Base-by-base conservation (phyloP, 1,140 invertebrate genomes). In the Drosophila varians region DNA sequence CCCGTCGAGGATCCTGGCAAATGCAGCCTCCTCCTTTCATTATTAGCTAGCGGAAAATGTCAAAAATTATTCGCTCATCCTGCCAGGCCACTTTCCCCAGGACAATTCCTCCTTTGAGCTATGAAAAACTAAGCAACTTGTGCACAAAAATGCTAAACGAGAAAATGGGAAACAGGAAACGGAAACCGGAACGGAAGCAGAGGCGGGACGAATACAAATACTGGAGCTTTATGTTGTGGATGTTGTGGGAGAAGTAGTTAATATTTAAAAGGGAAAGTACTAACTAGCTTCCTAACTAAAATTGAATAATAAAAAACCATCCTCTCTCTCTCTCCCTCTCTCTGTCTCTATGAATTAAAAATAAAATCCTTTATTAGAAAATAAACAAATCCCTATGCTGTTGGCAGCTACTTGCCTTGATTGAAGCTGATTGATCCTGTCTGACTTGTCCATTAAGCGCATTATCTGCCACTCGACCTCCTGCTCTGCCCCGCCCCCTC, bases 361-460 rank as follows among this genome's bases (percentile, higher is more conserved):
- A 14, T 4, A 2, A 36, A n/a, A n/a, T 3, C 2, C 2, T 34
- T 34, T 34, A 23, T 26, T 28, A 28, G 7, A 28, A 28, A 28
- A 28, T 28, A 28, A 28, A 28, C 26, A 28, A 28, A 2, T 31
- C 9, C 28, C 28, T 11, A 47, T 26, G 42, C 53, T 43, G 34
- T 23, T 25, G 23, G 11, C 23, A 54, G 7, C 3, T 36, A 42
- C 34, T 28, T 8, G 40, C 4, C 18, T 0, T 46, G 42, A 34
- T 42, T 9, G 60, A 60, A 46, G 23, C 46, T 46, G 42, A 34
- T 42, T 9, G 60, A 60, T 60, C 34, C 46, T 26, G 45, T 65
- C 60, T 66, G 46, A 66, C 38, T 66, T 65, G 60, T 53, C 62
- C 64, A 65, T 65, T 66, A 66, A 66, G 60, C 62, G 46, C 60